Percentiles rank a stretch among this genome's conserved stretches.
Evolutionary conservation across 2,797 vertebrate genomes (phyloP).

Genomic region (Liparis tanakae): DNA sequence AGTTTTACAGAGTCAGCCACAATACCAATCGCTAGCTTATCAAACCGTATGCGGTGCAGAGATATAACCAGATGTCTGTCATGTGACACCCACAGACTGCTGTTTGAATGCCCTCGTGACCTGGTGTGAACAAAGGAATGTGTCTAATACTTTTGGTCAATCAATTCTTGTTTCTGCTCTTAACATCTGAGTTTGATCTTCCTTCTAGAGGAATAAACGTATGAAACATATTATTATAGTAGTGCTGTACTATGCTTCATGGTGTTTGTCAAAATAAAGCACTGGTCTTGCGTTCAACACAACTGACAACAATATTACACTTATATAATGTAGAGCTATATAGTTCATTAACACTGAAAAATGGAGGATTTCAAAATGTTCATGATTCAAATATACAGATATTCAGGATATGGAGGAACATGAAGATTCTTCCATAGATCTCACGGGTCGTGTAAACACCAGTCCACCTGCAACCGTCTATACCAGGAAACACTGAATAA

Average conservation of each 20-base stretch:
- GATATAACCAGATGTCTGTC: slow-evolving; percentile 5
- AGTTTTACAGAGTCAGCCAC: background rate
- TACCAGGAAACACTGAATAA: too few species aligned
- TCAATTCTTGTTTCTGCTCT: background rate
- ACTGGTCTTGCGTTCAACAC: background rate
- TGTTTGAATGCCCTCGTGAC: background rate
- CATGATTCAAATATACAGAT: background rate
- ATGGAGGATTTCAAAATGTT: background rate
- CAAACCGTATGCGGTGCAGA: background rate
- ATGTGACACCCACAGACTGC: background rate
- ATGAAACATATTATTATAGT: too few species aligned
- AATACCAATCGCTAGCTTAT: background rate
- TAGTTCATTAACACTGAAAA: background rate
- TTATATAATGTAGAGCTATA: background rate
- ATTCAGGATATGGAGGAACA: background rate
- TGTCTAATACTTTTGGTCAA: slow-evolving; percentile 4
- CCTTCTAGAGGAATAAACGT: too few species aligned
- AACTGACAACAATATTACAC: background rate
- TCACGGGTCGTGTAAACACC: background rate
- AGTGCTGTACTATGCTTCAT: too few species aligned
- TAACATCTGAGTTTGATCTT: too few species aligned
- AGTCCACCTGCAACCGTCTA: background rate
- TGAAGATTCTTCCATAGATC: background rate
- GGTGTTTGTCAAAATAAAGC: background rate
- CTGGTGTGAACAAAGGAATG: background rate